phyloP scores from a whole-genome alignment of 2,113 vertebrate genomes.

The Thryonomys swinderianus region DNA sequence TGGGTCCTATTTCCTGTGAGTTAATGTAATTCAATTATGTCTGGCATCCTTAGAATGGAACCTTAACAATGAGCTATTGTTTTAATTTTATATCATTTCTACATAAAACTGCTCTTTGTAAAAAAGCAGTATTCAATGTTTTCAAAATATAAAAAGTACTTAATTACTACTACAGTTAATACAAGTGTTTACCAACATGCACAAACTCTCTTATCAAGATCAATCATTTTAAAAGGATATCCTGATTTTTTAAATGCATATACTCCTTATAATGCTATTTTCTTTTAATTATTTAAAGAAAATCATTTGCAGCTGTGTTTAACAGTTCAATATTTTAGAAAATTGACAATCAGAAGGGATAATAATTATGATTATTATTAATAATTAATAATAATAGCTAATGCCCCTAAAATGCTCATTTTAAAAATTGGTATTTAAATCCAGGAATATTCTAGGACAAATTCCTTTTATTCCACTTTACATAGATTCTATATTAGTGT shows the following conservation, averaged over 20 bases:
- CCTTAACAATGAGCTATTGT: conserved; percentile 73
- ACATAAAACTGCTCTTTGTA: conserved; percentile 52
- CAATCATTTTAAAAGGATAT: not conserved
- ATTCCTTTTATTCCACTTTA: not conserved
- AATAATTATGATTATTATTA: not conserved
- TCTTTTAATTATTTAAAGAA: conserved; percentile 58
- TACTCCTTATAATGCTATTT: not conserved
- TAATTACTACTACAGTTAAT: conserved; percentile 29
- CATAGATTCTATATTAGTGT: not conserved
- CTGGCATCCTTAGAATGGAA: conserved; percentile 68
- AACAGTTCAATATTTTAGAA: conserved; percentile 46
- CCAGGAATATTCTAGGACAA: not conserved
- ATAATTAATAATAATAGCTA: conserved; percentile 16
- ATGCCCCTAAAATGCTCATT: not conserved
- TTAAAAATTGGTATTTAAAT: conserved; percentile 11
- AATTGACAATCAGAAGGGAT: not conserved
- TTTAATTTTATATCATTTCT: conserved; percentile 74
- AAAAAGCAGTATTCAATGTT: conserved; percentile 66
- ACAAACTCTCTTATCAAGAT: not conserved
- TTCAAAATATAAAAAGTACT: conserved; percentile 63
- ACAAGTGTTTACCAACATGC: not conserved
- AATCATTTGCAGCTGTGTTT: not conserved
- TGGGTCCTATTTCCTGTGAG: conserved; percentile 76
- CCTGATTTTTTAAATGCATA: conserved; percentile 33
- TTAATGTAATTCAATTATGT: conserved; percentile 78